phyloP scores from a whole-genome alignment of 2,888 invertebrate species.

The Mycalesis mineus region DNA sequence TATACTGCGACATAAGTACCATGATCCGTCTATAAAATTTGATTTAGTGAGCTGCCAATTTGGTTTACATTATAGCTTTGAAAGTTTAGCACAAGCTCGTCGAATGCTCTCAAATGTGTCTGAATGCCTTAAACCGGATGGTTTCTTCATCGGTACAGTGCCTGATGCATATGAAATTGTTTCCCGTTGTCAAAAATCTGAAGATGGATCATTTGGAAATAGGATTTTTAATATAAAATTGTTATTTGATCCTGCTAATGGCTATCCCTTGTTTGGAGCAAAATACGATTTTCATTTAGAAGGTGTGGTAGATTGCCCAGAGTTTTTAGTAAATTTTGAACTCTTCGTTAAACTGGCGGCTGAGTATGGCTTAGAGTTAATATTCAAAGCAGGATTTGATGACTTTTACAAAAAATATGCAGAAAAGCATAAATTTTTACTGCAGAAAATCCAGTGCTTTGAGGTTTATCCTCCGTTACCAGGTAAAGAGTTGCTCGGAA shows the following conservation, averaged over 20 bases:
- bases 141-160: conserved; percentile 97
- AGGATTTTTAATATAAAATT: conserved; percentile 86
- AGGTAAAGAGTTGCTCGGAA: conserved; percentile 75
- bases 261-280: conserved; percentile 93
- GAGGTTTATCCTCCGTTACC: conserved; percentile 87
- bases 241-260: conserved; percentile 79
- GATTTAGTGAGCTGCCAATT: conserved; percentile 98
- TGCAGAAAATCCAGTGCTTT: conserved; percentile 88
- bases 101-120: conserved; percentile 95
- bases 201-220: conserved; percentile 84
- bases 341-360: conserved; percentile 85
- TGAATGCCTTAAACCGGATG: conserved; percentile 92
- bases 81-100: conserved; percentile 91
- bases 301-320: conserved; percentile 98
- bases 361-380: conserved; percentile 84
- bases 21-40: conserved; percentile 86
- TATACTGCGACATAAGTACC: conserved; percentile 85
- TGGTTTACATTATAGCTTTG: conserved; percentile 98
- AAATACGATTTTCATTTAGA: conserved; percentile 97
- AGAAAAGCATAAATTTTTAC: conserved; percentile 67
- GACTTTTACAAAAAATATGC: conserved; percentile 85
- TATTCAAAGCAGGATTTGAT: conserved; percentile 84
- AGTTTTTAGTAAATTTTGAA: conserved; percentile 97
- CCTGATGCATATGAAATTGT: conserved; percentile 96
- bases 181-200: conserved; percentile 80